Evolutionary conservation across 2,797 vertebrate genomes (phyloP).

Genomic region (Monodelphis domestica): DNA sequence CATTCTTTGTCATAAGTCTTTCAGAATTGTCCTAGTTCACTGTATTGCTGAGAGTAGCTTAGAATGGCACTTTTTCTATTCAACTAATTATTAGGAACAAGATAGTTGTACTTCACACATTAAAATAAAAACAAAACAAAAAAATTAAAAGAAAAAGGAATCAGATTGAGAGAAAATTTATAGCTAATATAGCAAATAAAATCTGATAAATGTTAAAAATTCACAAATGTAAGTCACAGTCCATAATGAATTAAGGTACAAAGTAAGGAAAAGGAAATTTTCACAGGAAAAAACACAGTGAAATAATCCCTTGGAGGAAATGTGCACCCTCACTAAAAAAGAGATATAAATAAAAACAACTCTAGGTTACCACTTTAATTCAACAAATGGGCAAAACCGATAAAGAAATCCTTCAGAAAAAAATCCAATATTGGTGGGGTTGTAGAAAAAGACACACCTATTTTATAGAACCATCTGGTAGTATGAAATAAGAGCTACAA

Average conservation of each 20-base stretch:
- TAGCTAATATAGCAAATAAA: not conserved
- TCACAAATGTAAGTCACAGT: not conserved
- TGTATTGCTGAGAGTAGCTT: too few species aligned
- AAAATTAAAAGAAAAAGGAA: too few species aligned
- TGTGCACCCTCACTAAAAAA: not conserved
- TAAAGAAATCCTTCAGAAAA: too few species aligned
- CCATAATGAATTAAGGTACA: not conserved
- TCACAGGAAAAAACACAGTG: not conserved
- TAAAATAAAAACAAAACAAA: not conserved
- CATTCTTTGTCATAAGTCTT: too few species aligned
- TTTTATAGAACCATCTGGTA: not conserved
- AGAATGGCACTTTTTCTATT: too few species aligned
- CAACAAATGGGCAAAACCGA: not conserved
- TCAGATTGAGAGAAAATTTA: too few species aligned
- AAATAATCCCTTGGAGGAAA: not conserved
- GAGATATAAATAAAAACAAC: not conserved
- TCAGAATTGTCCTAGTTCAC: too few species aligned
- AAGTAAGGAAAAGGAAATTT: not conserved
- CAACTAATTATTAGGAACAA: not conserved
- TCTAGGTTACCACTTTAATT: not conserved
- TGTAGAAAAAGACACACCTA: not conserved
- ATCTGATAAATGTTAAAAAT: not conserved
- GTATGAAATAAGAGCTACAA: not conserved
- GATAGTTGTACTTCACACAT: not conserved
- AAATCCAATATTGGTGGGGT: too few species aligned